These are phyloP conservation scores for Pseudochirops corinnae DNA, from an alignment of 2,797 vertebrate species.

Conservation along the genomic window DNA sequence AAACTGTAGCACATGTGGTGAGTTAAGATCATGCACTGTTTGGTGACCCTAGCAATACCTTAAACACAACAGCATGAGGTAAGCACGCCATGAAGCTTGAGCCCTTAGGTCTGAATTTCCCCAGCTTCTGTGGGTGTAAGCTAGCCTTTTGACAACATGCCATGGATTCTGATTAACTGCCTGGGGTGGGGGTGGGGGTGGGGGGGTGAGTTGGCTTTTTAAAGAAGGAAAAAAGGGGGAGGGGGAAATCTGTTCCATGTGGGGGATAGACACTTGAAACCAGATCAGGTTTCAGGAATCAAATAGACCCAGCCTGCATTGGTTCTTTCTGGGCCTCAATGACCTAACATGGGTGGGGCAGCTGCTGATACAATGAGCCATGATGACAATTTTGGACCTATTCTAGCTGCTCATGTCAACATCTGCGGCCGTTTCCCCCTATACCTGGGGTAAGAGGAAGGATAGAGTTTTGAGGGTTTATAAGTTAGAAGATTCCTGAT, in stretches of 20 bases:
- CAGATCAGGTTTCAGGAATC: neutral
- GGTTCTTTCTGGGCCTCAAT: neutral
- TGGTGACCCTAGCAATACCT: slow-evolving; percentile 66
- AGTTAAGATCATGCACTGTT: slow-evolving; percentile 57
- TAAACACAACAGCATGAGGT: slow-evolving; percentile 58
- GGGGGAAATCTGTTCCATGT: neutral
- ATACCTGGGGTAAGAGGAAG: neutral
- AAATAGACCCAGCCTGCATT: neutral
- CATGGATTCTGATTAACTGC: slow-evolving; percentile 76
- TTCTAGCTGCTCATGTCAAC: neutral
- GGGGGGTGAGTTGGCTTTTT: neutral
- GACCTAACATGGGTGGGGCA: slow-evolving; percentile 10
- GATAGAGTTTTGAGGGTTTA: neutral
- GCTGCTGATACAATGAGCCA: neutral
- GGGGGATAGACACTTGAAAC: slow-evolving; percentile 39
- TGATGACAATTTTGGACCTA: slow-evolving; percentile 15
- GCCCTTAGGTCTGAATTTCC: slow-evolving; percentile 56
- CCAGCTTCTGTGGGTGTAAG: slow-evolving; percentile 74
- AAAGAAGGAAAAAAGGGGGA: neutral
- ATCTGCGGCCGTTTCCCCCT: neutral
- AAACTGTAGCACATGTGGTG: slow-evolving; percentile 74
- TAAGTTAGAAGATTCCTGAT: too few relatives aligned
- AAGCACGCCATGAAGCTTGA: slow-evolving; percentile 39
- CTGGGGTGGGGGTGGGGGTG: neutral
- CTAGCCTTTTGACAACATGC: slow-evolving; percentile 71